Evolutionary conservation across 2,797 vertebrate genomes (phyloP), one percentile per base, ranked within the genome.

Genomic region (Coregonus sp.): DNA sequence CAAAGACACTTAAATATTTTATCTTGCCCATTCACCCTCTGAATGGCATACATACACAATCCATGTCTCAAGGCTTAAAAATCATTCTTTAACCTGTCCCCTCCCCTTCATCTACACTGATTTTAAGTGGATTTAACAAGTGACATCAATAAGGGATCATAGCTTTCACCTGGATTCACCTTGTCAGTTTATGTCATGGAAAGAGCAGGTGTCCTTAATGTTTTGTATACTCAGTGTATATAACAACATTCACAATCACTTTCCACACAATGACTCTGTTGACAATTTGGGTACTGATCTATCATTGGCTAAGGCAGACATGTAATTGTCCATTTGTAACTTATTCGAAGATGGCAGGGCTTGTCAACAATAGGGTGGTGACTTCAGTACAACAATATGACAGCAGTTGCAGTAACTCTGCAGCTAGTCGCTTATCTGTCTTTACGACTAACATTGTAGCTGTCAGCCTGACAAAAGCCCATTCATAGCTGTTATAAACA

Each of bases 401-500:
- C 56, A 59, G 18, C 5, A 59, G 18, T 59, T 59, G 5, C 56
- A 20, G n/a, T n/a, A 59, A 59, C 56, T 59, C 18, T 47, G 51
- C 70, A 80, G 59, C 77, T 80, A 66, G 11, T 61, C 11, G 6
- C 78, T 80, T 84, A 82, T 86, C 78, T 77, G 47, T 77, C 56
- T 81, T 20, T 74, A 73, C 35, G 51, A 20, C 47, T 52, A 76
- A 85, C 75, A 72, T 75, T 75, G 78, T 79, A 78, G 54, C 73
- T 35, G 66, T 54, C 69, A 80, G 77, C 52, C 31, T 61, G 76
- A 85, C 83, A 85, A 75, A 86, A 63, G 68, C 0, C 2, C 78
- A 84, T 29, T 72, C 54, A 18, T 6, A 35, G 33, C 65, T 77
- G 63, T 25, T 68, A 75, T 74, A 79, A 81, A 82, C 72, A 78